phyloP scores from a whole-genome alignment of 1,140 invertebrate genomes.

The Scaptodrosophila lebanonensis region DNA sequence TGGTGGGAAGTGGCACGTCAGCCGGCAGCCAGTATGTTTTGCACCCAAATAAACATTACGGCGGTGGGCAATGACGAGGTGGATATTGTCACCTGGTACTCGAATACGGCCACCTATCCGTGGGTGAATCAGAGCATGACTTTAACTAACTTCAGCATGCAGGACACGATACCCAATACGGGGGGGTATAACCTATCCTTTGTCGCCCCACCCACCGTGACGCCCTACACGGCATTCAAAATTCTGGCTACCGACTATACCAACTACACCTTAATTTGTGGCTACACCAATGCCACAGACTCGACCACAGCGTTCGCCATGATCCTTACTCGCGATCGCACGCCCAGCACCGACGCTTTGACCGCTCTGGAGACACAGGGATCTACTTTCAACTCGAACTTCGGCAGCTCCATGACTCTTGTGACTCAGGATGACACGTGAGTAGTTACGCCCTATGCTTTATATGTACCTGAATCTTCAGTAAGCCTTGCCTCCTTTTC shows the following conservation, averaged over 20 bases:
- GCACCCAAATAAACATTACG: conserved; percentile 50
- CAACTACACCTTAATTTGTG: conserved; percentile 46
- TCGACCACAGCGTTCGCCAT: conserved; percentile 42
- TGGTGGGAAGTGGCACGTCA: conserved; percentile 67
- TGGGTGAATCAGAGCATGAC: conserved; percentile 70
- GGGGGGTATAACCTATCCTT: conserved; percentile 48
- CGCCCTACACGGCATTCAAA: conserved; percentile 38
- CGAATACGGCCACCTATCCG: conserved; percentile 36
- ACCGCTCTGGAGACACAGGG: conserved; percentile 19
- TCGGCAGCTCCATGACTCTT: conserved; percentile 43
- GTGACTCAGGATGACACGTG: conserved; percentile 51
- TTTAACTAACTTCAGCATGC: conserved; percentile 37
- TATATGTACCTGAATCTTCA: neutral
- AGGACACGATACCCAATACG: neutral
- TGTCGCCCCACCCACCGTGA: conserved; percentile 35
- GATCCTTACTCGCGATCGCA: conserved; percentile 42
- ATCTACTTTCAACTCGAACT: conserved; percentile 26
- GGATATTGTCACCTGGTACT: conserved; percentile 50
- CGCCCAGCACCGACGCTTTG: conserved; percentile 6
- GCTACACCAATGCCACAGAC: conserved; percentile 55
- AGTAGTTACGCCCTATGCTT: conserved; percentile 11
- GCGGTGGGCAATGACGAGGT: conserved; percentile 32
- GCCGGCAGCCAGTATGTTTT: conserved; percentile 30
- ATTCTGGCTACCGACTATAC: conserved; percentile 51
- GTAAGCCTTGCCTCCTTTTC: neutral